Percentiles rank a stretch among this genome's conserved stretches.
phyloP scores from a whole-genome alignment of 64 coral and sea anemone genomes.

The Astreopora myriophthalma region DNA sequence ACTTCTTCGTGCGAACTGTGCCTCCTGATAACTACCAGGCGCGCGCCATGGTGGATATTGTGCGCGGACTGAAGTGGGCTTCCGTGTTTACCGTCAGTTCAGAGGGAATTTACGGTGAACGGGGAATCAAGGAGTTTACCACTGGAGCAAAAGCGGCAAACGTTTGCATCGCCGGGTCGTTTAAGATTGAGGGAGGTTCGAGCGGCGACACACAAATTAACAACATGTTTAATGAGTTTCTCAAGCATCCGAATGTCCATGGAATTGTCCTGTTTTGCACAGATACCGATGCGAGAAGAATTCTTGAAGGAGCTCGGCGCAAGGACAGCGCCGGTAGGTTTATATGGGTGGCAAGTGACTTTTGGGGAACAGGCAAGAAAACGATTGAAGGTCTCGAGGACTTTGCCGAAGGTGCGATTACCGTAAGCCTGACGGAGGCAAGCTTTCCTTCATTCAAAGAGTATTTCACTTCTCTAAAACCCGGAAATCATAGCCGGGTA shows the following conservation, averaged over 20 bases:
- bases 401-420: conserved; percentile 80
- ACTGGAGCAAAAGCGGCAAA: conserved; percentile 62
- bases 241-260: conserved; percentile 44
- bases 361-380: conserved; percentile 80
- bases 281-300: conserved; percentile 70
- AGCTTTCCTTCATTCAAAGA: conserved; percentile 14
- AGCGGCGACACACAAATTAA: conserved; percentile 42
- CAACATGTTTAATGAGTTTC: conserved; percentile 49
- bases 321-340: conserved; percentile 39
- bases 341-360: conserved; percentile 89
- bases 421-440: conserved; percentile 56
- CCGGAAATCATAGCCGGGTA: conserved; percentile 17
- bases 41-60: conserved; percentile 79
- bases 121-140: conserved; percentile 64
- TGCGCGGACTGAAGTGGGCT: conserved; percentile 72
- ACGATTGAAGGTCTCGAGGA: conserved; percentile 49
- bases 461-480: conserved; percentile 60
- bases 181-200: conserved; percentile 27
- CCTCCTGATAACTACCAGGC: conserved; percentile 84
- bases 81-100: conserved; percentile 84
- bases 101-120: conserved; percentile 84
- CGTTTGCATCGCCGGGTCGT: conserved; percentile 73
- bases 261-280: conserved; percentile 83
- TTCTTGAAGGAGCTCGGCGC: conserved; percentile 54
- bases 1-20: conserved; percentile 87